A percentile compares a stretch with the other conserved stretches of the same genome.
Evolutionary conservation across 2,888 invertebrate genomes (phyloP).

Genomic region (Drosophila greeni): DNA sequence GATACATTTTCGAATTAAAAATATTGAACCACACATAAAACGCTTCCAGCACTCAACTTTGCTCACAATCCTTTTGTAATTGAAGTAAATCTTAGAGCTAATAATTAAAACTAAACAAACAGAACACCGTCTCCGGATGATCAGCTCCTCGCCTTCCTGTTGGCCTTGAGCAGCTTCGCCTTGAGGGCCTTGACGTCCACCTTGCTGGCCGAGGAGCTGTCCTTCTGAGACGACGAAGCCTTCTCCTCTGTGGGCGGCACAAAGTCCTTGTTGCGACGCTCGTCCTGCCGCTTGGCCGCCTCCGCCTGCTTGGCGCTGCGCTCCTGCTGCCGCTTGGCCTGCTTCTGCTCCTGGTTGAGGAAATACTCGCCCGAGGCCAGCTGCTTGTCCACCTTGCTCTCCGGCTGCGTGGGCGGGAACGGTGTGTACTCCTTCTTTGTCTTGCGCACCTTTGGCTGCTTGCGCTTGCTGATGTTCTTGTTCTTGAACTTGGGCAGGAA

Average conservation of each 20-base stretch:
- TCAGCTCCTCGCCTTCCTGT: slow-evolving; percentile 77
- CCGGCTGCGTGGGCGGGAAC: slow-evolving; percentile 95
- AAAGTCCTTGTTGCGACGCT: slow-evolving; percentile 88
- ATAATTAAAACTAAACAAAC: slow-evolving; percentile 37
- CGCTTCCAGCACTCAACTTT: background rate
- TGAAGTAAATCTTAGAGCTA: slow-evolving; percentile 17
- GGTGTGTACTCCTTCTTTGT: slow-evolving; percentile 97
- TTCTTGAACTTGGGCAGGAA: slow-evolving; percentile 96
- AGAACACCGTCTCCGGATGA: background rate
- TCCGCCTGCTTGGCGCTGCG: slow-evolving; percentile 88
- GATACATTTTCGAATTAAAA: background rate
- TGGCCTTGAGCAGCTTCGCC: slow-evolving; percentile 86
- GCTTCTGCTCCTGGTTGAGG: slow-evolving; percentile 90
- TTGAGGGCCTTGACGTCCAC: slow-evolving; percentile 87
- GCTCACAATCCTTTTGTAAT: slow-evolving; percentile 27
- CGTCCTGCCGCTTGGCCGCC: slow-evolving; percentile 86
- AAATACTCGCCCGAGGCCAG: slow-evolving; percentile 98
- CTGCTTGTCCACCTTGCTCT: slow-evolving; percentile 95
- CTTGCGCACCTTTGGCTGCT: slow-evolving; percentile 91
- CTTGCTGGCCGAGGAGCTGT: slow-evolving; percentile 49
- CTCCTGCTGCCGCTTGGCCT: slow-evolving; percentile 85
- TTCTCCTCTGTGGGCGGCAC: slow-evolving; percentile 86
- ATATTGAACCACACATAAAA: background rate
- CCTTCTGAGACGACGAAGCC: slow-evolving; percentile 40
- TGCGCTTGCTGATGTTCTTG: slow-evolving; percentile 92